Conservation (phyloP, 1,140 invertebrate genomes). For the Berghia stephanieae region DNA sequence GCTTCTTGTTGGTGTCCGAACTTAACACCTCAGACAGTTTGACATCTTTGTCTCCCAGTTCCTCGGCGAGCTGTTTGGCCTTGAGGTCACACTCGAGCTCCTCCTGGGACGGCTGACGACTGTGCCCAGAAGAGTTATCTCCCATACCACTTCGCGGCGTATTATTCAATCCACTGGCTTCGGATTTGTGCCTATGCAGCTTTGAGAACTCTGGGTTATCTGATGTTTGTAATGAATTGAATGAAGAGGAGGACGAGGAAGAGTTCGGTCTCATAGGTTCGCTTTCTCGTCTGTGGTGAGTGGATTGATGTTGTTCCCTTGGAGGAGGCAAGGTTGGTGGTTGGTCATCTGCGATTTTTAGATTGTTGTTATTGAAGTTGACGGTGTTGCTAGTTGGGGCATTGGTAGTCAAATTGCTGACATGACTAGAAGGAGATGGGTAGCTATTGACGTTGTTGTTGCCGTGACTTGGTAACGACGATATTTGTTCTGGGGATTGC, state of each 20-base stretch:
- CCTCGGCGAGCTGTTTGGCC: constrained; percentile 77
- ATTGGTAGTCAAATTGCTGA: not conserved
- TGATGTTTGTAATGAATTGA: no score
- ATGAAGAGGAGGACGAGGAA: no score
- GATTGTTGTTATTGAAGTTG: no score
- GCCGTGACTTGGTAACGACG: not conserved
- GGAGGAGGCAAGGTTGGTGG: no score
- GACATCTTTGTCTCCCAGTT: constrained; percentile 70
- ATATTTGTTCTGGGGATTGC: not conserved
- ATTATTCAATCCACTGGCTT: constrained; percentile 27
- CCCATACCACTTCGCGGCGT: not conserved
- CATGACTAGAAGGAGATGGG: not conserved
- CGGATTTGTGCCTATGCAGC: constrained; percentile 20
- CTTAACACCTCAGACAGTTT: constrained; percentile 67
- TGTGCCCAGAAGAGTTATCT: constrained; percentile 36
- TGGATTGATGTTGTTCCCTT: no score
- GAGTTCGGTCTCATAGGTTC: constrained; percentile 11
- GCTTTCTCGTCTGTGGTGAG: constrained; percentile 36
- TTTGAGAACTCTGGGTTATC: not conserved
- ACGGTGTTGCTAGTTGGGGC: not conserved
- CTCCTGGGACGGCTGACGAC: constrained; percentile 74
- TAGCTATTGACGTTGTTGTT: not conserved
- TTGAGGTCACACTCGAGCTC: constrained; percentile 84
- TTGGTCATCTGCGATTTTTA: no score
- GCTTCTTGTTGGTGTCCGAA: constrained; percentile 79